A percentile compares a stretch with the other conserved stretches of the same genome.
These are phyloP conservation scores for Mythimna pallens DNA, from an alignment of 2,888 invertebrate genomes.

Conservation along the genomic window DNA sequence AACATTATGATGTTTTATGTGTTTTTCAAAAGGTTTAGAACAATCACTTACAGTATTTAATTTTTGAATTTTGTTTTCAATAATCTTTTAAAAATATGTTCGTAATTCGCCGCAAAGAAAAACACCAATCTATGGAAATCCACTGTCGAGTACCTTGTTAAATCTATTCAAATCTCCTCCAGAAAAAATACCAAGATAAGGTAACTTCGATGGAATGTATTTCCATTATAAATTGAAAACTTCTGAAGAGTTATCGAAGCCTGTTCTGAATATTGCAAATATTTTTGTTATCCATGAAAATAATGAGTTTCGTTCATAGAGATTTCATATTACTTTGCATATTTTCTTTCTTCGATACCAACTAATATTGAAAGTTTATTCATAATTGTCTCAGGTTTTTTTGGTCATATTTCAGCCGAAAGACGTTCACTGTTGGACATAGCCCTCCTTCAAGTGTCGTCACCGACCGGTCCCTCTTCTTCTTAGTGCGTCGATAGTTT, in stretches of 20 bases:
- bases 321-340: constrained; percentile 53
- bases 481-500: too few relatives aligned
- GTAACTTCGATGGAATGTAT: constrained; percentile 51
- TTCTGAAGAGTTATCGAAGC: constrained; percentile 46
- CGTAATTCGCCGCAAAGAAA: not conserved
- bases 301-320: constrained; percentile 55
- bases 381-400: not conserved
- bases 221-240: constrained; percentile 59
- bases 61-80: too few relatives aligned
- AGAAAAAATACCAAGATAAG: constrained; percentile 49
- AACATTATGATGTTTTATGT: too few relatives aligned
- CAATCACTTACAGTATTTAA: too few relatives aligned
- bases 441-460: too few relatives aligned
- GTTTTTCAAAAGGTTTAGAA: too few relatives aligned
- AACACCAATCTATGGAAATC: constrained; percentile 34
- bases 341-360: constrained; percentile 44
- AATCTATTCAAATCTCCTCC: constrained; percentile 35
- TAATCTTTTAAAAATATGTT: too few relatives aligned
- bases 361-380: constrained; percentile 46
- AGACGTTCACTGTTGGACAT: too few relatives aligned
- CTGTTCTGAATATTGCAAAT: constrained; percentile 51
- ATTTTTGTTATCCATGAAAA: constrained; percentile 54
- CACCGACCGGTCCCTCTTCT: too few relatives aligned
- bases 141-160: constrained; percentile 20
- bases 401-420: too few relatives aligned